These are phyloP conservation scores for Pseudomyrmex concolor DNA, from an alignment of 1,140 invertebrate genomes.

Conservation along the genomic window DNA sequence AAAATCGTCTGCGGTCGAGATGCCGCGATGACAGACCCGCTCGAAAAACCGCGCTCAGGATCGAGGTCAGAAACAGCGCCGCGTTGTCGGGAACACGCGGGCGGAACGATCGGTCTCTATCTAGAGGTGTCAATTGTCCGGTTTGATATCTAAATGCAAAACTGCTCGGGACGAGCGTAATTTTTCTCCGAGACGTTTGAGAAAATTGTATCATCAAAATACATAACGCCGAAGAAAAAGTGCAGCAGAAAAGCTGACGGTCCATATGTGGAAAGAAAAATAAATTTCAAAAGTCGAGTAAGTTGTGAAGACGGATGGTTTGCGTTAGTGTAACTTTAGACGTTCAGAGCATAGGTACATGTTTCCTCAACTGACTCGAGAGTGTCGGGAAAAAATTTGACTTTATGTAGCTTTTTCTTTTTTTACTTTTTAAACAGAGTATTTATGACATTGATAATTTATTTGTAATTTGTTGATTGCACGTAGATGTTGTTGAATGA, in stretches of 20 bases:
- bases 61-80: slow-evolving; percentile 15
- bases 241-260: not conserved
- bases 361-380: too few species aligned
- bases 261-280: not conserved
- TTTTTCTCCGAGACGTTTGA: not conserved
- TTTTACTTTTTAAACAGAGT: too few species aligned
- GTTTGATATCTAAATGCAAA: too few species aligned
- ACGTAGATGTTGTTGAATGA: too few species aligned
- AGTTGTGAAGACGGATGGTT: not conserved
- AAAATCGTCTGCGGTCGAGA: slow-evolving; percentile 44
- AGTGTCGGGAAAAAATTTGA: too few species aligned
- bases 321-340: not conserved
- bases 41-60: slow-evolving; percentile 11
- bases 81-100: too few species aligned
- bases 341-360: not conserved
- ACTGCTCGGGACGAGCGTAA: too few species aligned
- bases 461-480: too few species aligned
- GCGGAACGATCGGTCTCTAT: too few species aligned
- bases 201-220: not conserved
- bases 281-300: slow-evolving; percentile 4
- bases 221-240: not conserved
- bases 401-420: too few species aligned
- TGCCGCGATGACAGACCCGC: slow-evolving; percentile 4
- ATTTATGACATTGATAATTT: too few species aligned
- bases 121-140: too few species aligned